Base-by-base conservation (phyloP, 2,113 vertebrate species). In the Dromas ardeola region DNA sequence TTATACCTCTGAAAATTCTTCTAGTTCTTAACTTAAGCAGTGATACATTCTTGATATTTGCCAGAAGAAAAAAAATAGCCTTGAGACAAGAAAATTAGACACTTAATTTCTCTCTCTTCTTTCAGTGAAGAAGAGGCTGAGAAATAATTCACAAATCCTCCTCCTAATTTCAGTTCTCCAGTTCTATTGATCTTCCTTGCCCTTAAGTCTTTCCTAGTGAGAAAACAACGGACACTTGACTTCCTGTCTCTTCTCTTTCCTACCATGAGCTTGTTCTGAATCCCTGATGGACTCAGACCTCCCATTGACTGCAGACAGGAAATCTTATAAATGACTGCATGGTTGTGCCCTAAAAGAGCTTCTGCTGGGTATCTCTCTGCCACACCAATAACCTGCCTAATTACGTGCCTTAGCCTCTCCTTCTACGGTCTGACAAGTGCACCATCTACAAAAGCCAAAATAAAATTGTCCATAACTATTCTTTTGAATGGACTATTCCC, bases 71-170 rank as follows among this genome's bases (percentile, higher is more conserved):
- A 61, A 74, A 38, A 43, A n/a, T 43, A 32, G 0, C 16, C 21
- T 83, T 55, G 17, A 73, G 25, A 88, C 5, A 74, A 74, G 34
- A 86, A 91, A 88, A 70, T 81, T 62, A 52, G 47, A 70, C 27
- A 40, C 17, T 71, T 81, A 34, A 11, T 90, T 81, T 70, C 36
- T 47, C 16, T 70, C 21, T 89, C 30, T 59, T 88, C 43, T 81
- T 84, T 84, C 50, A 58, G 74, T 83, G 81, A 76, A n/a, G 65
- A 56, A 84, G 23, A 86, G 10, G 58, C 49, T 91, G 29, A 92
- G 91, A 91, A 96, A 93, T 89, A 94, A 96, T 93, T 95, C 38
- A 95, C 93, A 95, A 92, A 91, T 81, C 56, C 55, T 81, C 23
- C 38, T 94, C 84, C 94, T 93, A 93, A 87, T 47, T 93, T 42